Evolutionary conservation across 2,797 vertebrate species (phyloP).

Genomic region (Semaprochilodus insignis): DNA sequence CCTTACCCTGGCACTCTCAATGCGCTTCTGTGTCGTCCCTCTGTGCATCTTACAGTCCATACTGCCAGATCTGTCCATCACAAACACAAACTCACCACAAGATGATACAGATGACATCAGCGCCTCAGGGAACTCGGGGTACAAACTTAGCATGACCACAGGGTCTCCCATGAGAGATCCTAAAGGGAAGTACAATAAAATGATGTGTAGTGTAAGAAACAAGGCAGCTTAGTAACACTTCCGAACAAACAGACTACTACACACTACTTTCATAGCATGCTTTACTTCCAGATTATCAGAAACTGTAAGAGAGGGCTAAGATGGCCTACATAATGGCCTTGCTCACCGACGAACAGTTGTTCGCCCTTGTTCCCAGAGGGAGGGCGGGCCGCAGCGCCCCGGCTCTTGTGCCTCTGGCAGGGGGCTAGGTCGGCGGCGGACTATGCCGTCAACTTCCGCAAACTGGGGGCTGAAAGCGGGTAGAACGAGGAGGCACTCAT

Average conservation of each 20-base stretch:
- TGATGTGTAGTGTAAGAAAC: not conserved
- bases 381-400: no score
- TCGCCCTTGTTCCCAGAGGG: no score
- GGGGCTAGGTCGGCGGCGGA: no score
- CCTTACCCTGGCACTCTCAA: slow-evolving; percentile 81
- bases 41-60: slow-evolving; percentile 69
- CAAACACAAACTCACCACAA: slow-evolving; percentile 84
- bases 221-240: not conserved
- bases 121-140: slow-evolving; percentile 77
- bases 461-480: no score
- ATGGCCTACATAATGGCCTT: no score
- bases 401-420: no score
- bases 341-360: no score
- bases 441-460: no score
- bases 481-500: no score
- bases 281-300: no score
- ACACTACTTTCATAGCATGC: not conserved
- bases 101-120: slow-evolving; percentile 61
- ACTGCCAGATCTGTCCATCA: slow-evolving; percentile 86
- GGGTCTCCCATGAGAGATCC: slow-evolving; percentile 82
- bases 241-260: no score
- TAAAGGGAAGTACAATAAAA: slow-evolving; percentile 53
- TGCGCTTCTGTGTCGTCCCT: slow-evolving; percentile 58
- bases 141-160: slow-evolving; percentile 84
- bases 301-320: no score